Conservation (phyloP, 2,113 vertebrate genomes). For the Plecotus auritus region DNA sequence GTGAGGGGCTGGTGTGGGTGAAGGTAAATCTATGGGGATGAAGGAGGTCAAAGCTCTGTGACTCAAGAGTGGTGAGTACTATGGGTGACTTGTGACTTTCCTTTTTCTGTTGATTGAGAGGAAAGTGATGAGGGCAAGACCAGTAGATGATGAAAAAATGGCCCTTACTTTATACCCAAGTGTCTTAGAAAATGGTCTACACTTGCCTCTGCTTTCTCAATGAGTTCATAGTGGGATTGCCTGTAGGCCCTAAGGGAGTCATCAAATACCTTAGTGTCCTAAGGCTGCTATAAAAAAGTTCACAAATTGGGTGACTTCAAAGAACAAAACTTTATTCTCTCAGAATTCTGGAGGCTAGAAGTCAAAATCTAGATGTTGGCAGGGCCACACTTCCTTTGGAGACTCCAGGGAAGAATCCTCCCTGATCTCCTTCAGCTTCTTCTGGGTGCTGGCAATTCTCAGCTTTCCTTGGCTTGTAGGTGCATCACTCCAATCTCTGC, state of each 20-base stretch:
- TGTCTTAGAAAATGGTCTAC: not conserved
- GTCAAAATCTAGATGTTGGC: not conserved
- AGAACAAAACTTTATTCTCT: not conserved
- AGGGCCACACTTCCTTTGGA: not conserved
- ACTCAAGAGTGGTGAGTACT: not conserved
- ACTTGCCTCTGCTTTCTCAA: not conserved
- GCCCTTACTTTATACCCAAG: not conserved
- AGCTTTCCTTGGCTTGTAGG: not conserved
- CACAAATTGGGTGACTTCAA: not conserved
- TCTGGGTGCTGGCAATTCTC: not conserved
- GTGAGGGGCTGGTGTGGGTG: not conserved
- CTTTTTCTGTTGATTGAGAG: not conserved
- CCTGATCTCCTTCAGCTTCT: not conserved
- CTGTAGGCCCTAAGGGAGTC: not conserved
- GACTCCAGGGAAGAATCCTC: not conserved
- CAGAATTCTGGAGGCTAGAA: not conserved
- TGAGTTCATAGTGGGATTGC: not conserved
- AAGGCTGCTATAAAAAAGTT: not conserved
- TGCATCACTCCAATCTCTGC: not conserved
- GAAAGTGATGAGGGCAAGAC: not conserved
- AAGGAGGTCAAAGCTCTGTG: too few relatives aligned
- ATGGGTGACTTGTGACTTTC: not conserved
- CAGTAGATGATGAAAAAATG: not conserved
- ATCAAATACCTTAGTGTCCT: not conserved
- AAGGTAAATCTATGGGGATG: too few relatives aligned